Conservation (phyloP, 2,888 invertebrate genomes). For the Incurvaria masculella region DNA sequence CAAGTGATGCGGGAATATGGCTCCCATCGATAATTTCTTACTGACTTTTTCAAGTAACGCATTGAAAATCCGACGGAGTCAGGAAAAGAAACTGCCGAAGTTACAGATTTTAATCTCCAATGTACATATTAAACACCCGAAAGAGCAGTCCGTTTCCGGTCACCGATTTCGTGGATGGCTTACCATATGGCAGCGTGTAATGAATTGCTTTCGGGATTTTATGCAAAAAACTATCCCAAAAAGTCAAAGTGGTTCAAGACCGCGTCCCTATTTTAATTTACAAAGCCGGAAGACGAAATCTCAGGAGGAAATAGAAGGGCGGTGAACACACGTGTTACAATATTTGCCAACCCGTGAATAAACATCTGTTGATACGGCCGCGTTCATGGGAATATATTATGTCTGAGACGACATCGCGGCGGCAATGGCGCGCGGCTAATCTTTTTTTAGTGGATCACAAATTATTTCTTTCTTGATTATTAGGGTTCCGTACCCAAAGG, state of each 20-base stretch:
- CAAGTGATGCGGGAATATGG: no score
- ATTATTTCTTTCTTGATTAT: no score
- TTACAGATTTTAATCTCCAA: no score
- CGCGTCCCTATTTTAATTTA: constrained; percentile 35
- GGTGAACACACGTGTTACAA: constrained; percentile 53
- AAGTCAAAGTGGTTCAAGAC: background rate
- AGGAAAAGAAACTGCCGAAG: no score
- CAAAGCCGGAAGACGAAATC: constrained; percentile 54
- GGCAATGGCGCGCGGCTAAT: no score
- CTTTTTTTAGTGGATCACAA: no score
- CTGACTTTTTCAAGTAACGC: no score
- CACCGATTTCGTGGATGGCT: constrained; percentile 23
- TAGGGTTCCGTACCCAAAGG: no score
- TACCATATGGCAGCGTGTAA: constrained; percentile 34
- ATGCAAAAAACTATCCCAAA: background rate
- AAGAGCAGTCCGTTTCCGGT: constrained; percentile 39
- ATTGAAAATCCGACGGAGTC: no score
- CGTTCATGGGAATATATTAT: constrained; percentile 9
- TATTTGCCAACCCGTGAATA: constrained; percentile 48
- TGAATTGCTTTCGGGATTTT: constrained; percentile 14
- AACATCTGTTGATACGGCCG: constrained; percentile 40
- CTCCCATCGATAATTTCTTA: no score
- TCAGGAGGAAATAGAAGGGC: constrained; percentile 52
- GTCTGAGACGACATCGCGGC: no score
- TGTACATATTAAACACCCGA: no score